Base-by-base conservation (phyloP, 2,888 invertebrate genomes). In the Microchrysa polita region DNA sequence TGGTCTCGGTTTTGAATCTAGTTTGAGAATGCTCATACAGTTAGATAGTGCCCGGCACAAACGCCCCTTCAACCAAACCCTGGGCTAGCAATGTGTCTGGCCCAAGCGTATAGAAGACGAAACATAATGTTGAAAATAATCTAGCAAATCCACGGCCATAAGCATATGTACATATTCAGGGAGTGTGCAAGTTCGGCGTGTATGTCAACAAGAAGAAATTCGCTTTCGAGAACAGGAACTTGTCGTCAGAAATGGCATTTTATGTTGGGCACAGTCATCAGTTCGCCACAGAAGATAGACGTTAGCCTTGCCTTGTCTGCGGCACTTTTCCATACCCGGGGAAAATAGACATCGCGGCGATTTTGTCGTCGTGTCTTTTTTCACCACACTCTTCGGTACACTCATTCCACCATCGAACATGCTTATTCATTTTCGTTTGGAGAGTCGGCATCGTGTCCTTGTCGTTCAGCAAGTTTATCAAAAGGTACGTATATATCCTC, bases 141-240 rank as follows among this genome's bases (percentile, higher is more conserved):
- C 20, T 16, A 20, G 27, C 27, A 60, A 22, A 60, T 23, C 23
- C 14, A 63, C 2, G 10, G 40, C n/a, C 16, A 12, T 40, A 12
- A 10, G 12, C 40, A 16, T 40, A 61, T 18, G 18, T 61, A 18
- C 18, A 16, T 40, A 34, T 34, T 10, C 7, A 27, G 9, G 40
- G 1, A 40, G 48, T 48, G 16, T 48, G 48, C 20, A 34, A 65
- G 22, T 44, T n/a, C n/a, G n/a, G 18, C 52, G 67, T 69, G 57
- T n/a, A n/a, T 69, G 69, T 69, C 69, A 57, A 55, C 69, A 55
- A 20, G 40, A 23, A 69, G 57, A n/a, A n/a, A n/a, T 69, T 57
- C 57, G n/a, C n/a, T 69, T 69, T 69, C 57, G 18, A 27, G 55
- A 53, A 2, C 55, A 53, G 34, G 65, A 67, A 55, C 69, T 40